Evolutionary conservation across 2,113 vertebrate species (phyloP).

Genomic region (Phasianus colchicus): DNA sequence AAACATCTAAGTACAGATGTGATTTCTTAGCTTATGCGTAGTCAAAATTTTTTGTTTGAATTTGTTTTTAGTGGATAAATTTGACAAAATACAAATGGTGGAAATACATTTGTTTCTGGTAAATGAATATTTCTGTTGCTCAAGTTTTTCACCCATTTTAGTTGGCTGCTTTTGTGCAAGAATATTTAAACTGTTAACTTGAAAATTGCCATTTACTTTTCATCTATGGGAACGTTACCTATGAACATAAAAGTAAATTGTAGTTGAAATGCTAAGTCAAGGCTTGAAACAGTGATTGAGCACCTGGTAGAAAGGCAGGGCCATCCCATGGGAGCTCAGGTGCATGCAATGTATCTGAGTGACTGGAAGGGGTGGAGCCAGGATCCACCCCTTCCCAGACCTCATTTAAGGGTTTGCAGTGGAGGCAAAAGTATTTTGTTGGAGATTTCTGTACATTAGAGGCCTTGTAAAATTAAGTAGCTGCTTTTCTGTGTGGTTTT

Average conservation of each 20-base stretch:
- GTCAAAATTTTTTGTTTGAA: neutral
- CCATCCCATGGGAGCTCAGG: too few relatives aligned
- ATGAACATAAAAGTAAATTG: neutral
- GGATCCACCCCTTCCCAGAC: too few relatives aligned
- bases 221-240: neutral
- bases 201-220: neutral
- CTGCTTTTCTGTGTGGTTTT: too few relatives aligned
- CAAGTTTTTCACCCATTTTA: neutral
- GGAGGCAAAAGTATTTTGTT: too few relatives aligned
- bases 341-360: too few relatives aligned
- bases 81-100: neutral
- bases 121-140: neutral
- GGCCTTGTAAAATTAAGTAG: too few relatives aligned
- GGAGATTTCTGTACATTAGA: too few relatives aligned
- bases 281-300: too few relatives aligned
- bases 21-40: neutral
- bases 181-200: neutral
- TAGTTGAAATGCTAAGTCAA: too few relatives aligned
- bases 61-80: neutral
- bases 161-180: neutral
- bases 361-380: too few relatives aligned
- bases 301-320: too few relatives aligned
- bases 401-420: too few relatives aligned
- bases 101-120: neutral
- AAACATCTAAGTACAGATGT: neutral